These are phyloP conservation scores for Eledona agricola DNA, from an alignment of 2,888 invertebrate genomes.

Conservation along the genomic window DNA sequence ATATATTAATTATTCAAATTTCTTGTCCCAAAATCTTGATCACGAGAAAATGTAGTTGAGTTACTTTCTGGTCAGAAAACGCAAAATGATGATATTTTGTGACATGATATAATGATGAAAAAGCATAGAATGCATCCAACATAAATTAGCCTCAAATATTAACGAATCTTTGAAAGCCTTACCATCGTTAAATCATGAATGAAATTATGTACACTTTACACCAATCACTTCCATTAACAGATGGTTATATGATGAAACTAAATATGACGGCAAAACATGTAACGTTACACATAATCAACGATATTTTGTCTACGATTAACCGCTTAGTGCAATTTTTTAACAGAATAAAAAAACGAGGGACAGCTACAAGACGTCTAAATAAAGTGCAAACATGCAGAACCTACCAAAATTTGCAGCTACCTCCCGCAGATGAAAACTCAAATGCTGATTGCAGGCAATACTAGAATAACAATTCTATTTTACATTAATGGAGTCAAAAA, in stretches of 20 bases:
- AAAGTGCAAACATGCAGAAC: conserved; percentile 44
- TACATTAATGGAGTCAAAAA: conserved; percentile 33
- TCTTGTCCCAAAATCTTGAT: too few relatives aligned
- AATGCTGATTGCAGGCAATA: conserved; percentile 62
- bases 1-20: too few relatives aligned
- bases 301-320: too few relatives aligned
- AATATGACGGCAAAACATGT: too few relatives aligned
- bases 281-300: too few relatives aligned
- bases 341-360: too few relatives aligned
- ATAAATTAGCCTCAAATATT: conserved; percentile 4
- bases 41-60: too few relatives aligned
- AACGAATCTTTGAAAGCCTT: conserved; percentile 19
- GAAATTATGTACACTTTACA: conserved; percentile 26
- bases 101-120: background rate
- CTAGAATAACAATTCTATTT: conserved; percentile 56
- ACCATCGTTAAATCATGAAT: conserved; percentile 15
- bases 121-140: conserved; percentile 13
- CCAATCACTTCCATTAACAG: conserved; percentile 19
- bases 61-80: too few relatives aligned
- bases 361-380: conserved; percentile 6
- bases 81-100: background rate
- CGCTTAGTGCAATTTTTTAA: too few relatives aligned
- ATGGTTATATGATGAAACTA: too few relatives aligned
- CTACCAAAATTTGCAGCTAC: conserved; percentile 50
- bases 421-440: conserved; percentile 48